These are phyloP conservation scores for Epicampocera succincta DNA, from an alignment of 2,888 invertebrate species.

Conservation along the genomic window DNA sequence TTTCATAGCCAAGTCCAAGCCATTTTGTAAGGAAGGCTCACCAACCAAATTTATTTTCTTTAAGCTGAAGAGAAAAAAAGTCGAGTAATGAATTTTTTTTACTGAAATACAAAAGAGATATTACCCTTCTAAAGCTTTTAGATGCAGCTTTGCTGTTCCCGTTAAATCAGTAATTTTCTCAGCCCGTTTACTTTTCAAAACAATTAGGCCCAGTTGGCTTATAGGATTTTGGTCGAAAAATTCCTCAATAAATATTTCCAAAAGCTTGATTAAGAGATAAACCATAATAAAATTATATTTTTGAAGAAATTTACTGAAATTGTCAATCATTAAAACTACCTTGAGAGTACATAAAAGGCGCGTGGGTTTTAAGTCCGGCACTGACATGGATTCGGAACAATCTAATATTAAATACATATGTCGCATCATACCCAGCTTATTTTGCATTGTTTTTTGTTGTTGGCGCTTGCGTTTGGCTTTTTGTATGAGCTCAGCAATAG, in stretches of 20 bases:
- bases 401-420: conserved; percentile 96
- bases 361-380: conserved; percentile 97
- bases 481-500: conserved; percentile 95
- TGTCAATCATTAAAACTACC: conserved; percentile 82
- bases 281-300: conserved; percentile 5
- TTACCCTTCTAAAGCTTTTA: conserved; percentile 86
- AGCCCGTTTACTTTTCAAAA: conserved; percentile 95
- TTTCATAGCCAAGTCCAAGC: conserved; percentile 92
- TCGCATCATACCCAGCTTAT: conserved; percentile 98
- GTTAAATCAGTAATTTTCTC: conserved; percentile 95
- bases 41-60: conserved; percentile 88
- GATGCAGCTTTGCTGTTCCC: conserved; percentile 91
- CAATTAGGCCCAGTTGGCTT: conserved; percentile 96
- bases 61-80: conserved; percentile 80
- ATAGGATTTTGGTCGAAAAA: conserved; percentile 99
- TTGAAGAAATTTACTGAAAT: background rate
- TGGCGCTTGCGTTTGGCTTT: conserved; percentile 92
- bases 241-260: conserved; percentile 96
- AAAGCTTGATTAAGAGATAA: conserved; percentile 84
- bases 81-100: too few relatives aligned
- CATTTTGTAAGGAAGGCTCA: conserved; percentile 98
- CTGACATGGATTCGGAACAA: conserved; percentile 96
- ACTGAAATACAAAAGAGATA: background rate
- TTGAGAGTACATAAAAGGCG: conserved; percentile 93
- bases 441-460: conserved; percentile 86